Base-by-base conservation (phyloP, 2,797 vertebrate genomes). In the Rousettus madagascariensis region DNA sequence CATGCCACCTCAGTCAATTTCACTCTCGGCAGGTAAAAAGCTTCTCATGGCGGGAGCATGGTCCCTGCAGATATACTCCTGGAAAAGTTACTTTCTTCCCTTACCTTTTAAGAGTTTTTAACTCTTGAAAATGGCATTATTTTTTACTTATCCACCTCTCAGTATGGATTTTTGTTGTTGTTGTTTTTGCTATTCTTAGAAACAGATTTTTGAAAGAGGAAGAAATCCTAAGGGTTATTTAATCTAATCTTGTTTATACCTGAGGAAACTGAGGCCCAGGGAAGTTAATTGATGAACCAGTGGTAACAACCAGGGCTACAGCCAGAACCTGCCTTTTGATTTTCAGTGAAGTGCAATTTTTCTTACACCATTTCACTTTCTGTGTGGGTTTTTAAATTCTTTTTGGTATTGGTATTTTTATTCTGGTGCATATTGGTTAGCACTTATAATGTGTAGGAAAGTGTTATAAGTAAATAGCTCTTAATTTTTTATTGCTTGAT, bases 1-100 rank as follows among this genome's bases (percentile, higher is more conserved):
- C 96, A 88, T 71, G 84, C 93, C 63, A 96, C 92, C 95, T 94
- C 51, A 94, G 79, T 80, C 97, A 95, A 92, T 98, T 98, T 97
- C n/a, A n/a, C 74, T 55, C 85, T 61, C 86, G 5, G 63, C 85
- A 95, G 97, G 80, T 97, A 95, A 94, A 97, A 75, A 71, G 65
- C 83, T 97, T 96, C 92, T 90, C 84, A 87, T 87, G 59, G 86
- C 75, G 59, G 66, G 80, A 96, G 49, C 41, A 43, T 94, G 36
- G 33, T 92, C 84, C 36, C 84, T 89, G 96, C 79, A 95, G 89
- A 69, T 8, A 3, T 0, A 85, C 30, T 51, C 20, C 8, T 96
- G 61, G 30, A 75, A 74, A 61, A 83, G 22, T 84, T 94, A 86
- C 88, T 83, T 89, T 97, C 41, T 86, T 65, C 49, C 24, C 46